phyloP scores from a whole-genome alignment of 2,888 invertebrate genomes.

The Orthonychiurus folsomi region DNA sequence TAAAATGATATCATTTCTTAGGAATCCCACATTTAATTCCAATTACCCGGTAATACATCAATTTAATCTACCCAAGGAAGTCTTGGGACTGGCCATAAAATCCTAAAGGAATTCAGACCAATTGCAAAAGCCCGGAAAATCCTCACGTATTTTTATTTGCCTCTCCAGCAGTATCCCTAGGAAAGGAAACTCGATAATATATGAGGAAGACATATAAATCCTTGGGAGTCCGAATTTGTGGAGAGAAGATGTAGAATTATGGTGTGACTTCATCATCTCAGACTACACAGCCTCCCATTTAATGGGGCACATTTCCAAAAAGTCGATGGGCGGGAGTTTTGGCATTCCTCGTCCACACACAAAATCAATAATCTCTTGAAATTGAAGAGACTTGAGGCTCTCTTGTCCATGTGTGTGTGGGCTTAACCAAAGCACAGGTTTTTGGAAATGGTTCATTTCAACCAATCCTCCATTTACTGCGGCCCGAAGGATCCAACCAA shows the following conservation, averaged over 20 bases:
- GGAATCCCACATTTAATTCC: too few species aligned
- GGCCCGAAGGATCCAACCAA: too few species aligned
- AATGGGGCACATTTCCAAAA: conserved; percentile 1
- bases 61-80: too few species aligned
- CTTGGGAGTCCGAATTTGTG: not conserved
- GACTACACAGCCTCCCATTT: not conserved
- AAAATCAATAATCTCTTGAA: not conserved
- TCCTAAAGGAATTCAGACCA: too few species aligned
- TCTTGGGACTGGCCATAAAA: too few species aligned
- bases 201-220: not conserved
- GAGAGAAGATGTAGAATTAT: not conserved
- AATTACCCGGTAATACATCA: too few species aligned
- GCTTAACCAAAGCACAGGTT: not conserved
- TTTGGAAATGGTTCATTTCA: not conserved
- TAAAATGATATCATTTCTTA: too few species aligned
- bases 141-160: too few species aligned
- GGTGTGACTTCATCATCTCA: not conserved
- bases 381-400: not conserved
- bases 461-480: not conserved
- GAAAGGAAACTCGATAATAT: too few species aligned
- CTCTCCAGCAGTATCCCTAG: too few species aligned
- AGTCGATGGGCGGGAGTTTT: not conserved
- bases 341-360: not conserved
- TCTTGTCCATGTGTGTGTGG: too few species aligned
- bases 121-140: too few species aligned